Conservation (phyloP, 35 echinoderm and acorn worm genomes). For the Lytechinus pictus region DNA sequence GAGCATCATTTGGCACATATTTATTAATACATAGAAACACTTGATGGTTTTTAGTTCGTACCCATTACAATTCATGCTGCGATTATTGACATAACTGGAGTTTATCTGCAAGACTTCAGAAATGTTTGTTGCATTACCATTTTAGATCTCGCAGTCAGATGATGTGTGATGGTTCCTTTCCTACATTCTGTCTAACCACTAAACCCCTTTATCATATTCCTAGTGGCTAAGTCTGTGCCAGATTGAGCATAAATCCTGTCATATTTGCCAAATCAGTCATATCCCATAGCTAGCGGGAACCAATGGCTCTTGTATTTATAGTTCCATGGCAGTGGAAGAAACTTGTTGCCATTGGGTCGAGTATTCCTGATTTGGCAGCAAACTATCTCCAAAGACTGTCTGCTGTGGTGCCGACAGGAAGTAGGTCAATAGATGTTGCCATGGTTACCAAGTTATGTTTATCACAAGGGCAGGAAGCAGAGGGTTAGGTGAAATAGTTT, state of each 20-base stretch:
- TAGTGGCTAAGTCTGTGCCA: background rate
- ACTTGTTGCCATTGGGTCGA: background rate
- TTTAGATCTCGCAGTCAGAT: background rate
- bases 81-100: no score
- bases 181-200: background rate
- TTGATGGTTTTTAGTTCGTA: no score
- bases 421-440: constrained; percentile 18
- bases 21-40: background rate
- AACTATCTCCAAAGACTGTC: background rate
- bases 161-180: background rate
- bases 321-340: no score
- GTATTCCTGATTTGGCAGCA: background rate
- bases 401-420: background rate
- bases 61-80: no score
- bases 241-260: background rate
- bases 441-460: constrained; percentile 15
- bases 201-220: background rate
- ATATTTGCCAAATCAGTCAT: background rate
- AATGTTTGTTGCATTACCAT: background rate
- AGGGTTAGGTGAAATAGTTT: background rate
- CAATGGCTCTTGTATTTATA: no score
- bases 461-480: constrained; percentile 24
- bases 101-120: no score
- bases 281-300: no score
- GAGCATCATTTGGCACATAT: background rate